phyloP scores from a whole-genome alignment of 2,113 vertebrate species.

The Rhizomys pruinosus region DNA sequence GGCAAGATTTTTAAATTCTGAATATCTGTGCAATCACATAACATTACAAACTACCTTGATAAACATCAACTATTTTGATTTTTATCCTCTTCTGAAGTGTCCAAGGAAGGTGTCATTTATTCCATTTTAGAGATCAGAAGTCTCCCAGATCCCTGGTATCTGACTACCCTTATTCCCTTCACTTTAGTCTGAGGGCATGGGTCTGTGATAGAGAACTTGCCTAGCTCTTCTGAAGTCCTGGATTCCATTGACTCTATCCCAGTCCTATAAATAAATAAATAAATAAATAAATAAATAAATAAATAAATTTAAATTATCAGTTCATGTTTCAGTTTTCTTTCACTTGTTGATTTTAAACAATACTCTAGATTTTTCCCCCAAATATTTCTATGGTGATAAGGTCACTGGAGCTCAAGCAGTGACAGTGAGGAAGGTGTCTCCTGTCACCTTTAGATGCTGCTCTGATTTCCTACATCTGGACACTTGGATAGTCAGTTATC shows the following conservation, averaged over 20 bases:
- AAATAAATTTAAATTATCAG: background rate
- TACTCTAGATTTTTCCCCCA: background rate
- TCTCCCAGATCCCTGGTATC: background rate
- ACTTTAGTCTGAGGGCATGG: too few species aligned
- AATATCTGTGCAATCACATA: background rate
- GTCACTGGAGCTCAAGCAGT: background rate
- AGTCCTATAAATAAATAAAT: too few species aligned
- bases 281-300: too few species aligned
- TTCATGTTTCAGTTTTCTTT: background rate
- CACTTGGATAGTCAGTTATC: background rate
- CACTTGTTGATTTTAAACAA: background rate
- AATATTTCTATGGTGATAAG: background rate
- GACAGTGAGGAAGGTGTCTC: background rate
- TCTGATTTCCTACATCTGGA: background rate
- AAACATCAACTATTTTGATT: background rate
- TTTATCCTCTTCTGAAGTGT: background rate
- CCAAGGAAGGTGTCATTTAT: background rate
- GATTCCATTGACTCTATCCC: background rate
- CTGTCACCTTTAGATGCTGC: background rate
- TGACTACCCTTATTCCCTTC: background rate
- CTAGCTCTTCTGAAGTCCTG: background rate
- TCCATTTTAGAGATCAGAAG: background rate
- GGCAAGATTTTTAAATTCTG: slow-evolving; percentile 15
- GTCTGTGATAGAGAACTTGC: too few species aligned
- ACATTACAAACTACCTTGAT: background rate